Evolutionary conservation across 2,888 invertebrate species (phyloP).

Genomic region (Diaperis boleti): DNA sequence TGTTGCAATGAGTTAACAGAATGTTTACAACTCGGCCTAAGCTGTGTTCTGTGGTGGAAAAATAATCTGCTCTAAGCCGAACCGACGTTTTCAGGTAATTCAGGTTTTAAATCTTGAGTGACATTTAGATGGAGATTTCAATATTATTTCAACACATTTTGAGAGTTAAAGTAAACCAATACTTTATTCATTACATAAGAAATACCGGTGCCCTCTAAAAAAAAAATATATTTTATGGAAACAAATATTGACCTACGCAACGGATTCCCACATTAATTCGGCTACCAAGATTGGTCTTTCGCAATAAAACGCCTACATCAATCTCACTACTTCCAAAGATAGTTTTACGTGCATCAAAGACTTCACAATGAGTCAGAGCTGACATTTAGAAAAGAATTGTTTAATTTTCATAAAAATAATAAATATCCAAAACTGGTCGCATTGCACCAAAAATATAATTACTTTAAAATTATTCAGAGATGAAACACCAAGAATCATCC

Average conservation of each 20-base stretch:
- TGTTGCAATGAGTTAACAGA: background rate
- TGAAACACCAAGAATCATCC: conserved; percentile 18
- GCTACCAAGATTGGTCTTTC: background rate
- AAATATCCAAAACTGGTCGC: conserved; percentile 10
- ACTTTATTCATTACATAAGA: too few relatives aligned
- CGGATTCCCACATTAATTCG: background rate
- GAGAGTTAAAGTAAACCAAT: too few relatives aligned
- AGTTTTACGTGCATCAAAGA: background rate
- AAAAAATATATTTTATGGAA: too few relatives aligned
- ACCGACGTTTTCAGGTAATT: too few relatives aligned
- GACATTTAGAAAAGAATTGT: background rate
- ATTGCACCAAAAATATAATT: background rate
- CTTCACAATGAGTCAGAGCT: background rate
- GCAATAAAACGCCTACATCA: background rate
- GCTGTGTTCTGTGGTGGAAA: too few relatives aligned
- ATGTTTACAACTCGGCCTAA: too few relatives aligned
- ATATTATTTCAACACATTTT: too few relatives aligned
- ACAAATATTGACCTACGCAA: background rate
- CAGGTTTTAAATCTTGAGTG: too few relatives aligned
- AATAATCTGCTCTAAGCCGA: too few relatives aligned
- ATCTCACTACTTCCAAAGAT: conserved; percentile 3
- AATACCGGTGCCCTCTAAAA: too few relatives aligned
- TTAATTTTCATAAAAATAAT: background rate
- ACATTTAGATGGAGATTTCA: too few relatives aligned
- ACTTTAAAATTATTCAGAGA: background rate